These are phyloP conservation scores for Megalops atlanticus DNA, from an alignment of 2,113 vertebrate genomes.

Conservation along the genomic window DNA sequence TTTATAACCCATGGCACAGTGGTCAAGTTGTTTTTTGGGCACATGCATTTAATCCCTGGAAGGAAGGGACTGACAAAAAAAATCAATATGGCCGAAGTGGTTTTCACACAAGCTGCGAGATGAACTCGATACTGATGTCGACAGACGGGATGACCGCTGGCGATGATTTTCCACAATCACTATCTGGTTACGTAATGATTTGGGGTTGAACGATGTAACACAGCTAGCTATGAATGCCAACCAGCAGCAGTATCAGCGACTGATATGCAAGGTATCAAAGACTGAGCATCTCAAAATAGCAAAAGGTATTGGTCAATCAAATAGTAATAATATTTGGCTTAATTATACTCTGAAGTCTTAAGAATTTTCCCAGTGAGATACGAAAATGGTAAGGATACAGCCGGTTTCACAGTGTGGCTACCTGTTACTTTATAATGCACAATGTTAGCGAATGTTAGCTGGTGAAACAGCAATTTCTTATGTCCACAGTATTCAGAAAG, in stretches of 20 bases:
- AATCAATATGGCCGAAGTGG: slow-evolving; percentile 52
- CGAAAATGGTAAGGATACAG: too few species aligned
- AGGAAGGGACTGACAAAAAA: slow-evolving; percentile 54
- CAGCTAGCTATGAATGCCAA: slow-evolving; percentile 29
- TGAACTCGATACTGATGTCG: slow-evolving; percentile 51
- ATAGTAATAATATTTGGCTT: too few species aligned
- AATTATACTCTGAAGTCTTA: too few species aligned
- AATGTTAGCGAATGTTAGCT: too few species aligned
- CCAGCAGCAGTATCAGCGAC: neutral
- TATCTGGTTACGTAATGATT: slow-evolving; percentile 29
- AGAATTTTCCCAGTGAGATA: too few species aligned
- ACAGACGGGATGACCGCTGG: slow-evolving; percentile 53
- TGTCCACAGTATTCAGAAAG: too few species aligned
- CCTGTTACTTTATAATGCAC: too few species aligned
- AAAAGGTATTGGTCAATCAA: too few species aligned
- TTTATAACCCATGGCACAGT: slow-evolving; percentile 62
- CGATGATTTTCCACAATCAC: slow-evolving; percentile 26
- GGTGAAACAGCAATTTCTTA: too few species aligned
- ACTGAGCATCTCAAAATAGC: too few species aligned
- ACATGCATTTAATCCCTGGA: slow-evolving; percentile 43
- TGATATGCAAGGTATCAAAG: too few species aligned
- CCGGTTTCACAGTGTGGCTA: too few species aligned
- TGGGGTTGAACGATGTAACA: slow-evolving; percentile 32
- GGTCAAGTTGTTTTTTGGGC: slow-evolving; percentile 51
- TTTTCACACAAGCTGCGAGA: slow-evolving; percentile 45